phyloP scores from a whole-genome alignment of 2,797 vertebrate genomes.

The Pseudochaenichthys georgianus region DNA sequence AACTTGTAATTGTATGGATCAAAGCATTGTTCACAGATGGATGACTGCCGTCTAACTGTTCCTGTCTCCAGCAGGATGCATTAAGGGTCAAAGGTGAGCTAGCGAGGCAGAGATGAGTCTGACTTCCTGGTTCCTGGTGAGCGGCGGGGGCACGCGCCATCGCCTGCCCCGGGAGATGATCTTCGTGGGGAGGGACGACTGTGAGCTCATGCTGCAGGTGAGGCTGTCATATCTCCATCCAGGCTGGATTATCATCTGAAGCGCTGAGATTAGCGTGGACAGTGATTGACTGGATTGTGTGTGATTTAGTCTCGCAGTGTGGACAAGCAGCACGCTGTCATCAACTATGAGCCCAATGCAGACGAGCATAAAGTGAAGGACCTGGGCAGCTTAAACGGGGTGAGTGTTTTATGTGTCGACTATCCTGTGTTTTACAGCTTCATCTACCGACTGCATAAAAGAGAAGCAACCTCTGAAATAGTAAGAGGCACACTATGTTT shows the following conservation, averaged over 20 bases:
- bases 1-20: constrained; percentile 13
- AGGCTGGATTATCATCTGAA: constrained; percentile 29
- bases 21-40: neutral
- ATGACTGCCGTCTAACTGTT: neutral
- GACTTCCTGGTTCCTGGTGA: constrained; percentile 99
- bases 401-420: constrained; percentile 77
- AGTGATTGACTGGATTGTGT: constrained; percentile 62
- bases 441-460: neutral
- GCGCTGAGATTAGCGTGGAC: constrained; percentile 45
- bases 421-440: neutral
- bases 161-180: constrained; percentile 98
- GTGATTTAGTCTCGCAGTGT: constrained; percentile 93
- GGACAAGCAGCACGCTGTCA: constrained; percentile 98
- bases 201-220: constrained; percentile 99
- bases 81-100: constrained; percentile 76
- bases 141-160: constrained; percentile 93
- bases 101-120: constrained; percentile 90
- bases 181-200: constrained; percentile 98
- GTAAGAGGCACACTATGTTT: neutral
- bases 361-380: constrained; percentile 97
- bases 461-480: neutral
- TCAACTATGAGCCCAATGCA: constrained; percentile 92
- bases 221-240: constrained; percentile 29
- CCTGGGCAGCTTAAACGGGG: constrained; percentile 96
- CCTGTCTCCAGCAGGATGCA: constrained; percentile 81